A percentile compares a stretch with the other conserved stretches of the same genome.
These are phyloP conservation scores for Meriones unguiculatus DNA, from an alignment of 2,113 vertebrate species.

Conservation along the genomic window DNA sequence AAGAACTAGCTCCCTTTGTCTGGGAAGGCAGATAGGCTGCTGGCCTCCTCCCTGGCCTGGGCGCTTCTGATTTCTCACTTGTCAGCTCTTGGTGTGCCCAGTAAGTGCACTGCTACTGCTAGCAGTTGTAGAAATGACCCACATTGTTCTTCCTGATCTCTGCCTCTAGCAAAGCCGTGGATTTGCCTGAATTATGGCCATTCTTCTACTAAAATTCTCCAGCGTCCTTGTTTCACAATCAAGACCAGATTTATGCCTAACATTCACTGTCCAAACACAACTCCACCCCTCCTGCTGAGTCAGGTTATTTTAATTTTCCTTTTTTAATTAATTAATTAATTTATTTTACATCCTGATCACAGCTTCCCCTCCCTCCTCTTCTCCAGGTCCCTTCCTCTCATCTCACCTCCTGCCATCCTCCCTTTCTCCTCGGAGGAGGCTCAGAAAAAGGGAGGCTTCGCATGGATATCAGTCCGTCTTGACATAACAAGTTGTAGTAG, in stretches of 20 bases:
- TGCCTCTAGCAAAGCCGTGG: not conserved
- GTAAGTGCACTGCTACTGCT: not conserved
- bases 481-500: too few species aligned
- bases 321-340: too few species aligned
- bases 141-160: not conserved
- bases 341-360: too few species aligned
- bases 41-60: not conserved
- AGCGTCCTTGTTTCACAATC: not conserved
- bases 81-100: not conserved
- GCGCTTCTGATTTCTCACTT: not conserved
- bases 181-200: not conserved
- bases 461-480: too few species aligned
- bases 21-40: not conserved
- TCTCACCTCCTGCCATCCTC: too few species aligned
- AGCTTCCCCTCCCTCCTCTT: too few species aligned
- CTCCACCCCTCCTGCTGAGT: not conserved
- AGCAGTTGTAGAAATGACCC: not conserved
- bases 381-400: too few species aligned
- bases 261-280: not conserved
- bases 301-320: not conserved
- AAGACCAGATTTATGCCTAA: not conserved
- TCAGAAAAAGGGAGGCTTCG: too few species aligned
- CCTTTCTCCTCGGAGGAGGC: too few species aligned
- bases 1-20: conserved; percentile 35
- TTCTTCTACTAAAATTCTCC: not conserved